Evolutionary conservation across 2,888 invertebrate species (phyloP).

Genomic region (Nemurella pictetii): DNA sequence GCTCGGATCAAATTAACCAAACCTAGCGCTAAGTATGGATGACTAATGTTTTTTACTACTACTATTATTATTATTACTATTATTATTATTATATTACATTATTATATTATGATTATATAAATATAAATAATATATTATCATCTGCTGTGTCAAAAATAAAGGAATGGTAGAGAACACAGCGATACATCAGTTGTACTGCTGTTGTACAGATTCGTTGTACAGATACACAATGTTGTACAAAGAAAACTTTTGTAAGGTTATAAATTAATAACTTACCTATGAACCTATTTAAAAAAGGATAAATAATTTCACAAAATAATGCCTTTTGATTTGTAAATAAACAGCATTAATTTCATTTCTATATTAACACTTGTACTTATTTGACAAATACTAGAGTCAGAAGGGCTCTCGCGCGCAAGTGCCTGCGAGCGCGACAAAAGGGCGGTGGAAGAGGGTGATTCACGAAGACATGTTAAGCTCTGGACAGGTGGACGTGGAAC

Average conservation of each 20-base stretch:
- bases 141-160: slow-evolving; percentile 31
- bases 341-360: slow-evolving; percentile 39
- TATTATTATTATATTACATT: slow-evolving; percentile 16
- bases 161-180: not conserved
- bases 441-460: not conserved
- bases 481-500: not conserved
- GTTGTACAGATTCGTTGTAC: slow-evolving; percentile 36
- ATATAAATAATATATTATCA: slow-evolving; percentile 22
- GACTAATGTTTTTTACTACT: slow-evolving; percentile 21
- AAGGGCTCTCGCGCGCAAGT: too few relatives aligned
- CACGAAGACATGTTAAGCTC: not conserved
- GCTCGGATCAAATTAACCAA: slow-evolving; percentile 25
- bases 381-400: not conserved
- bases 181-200: not conserved
- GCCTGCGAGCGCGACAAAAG: too few relatives aligned
- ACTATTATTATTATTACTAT: slow-evolving; percentile 13
- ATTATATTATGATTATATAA: slow-evolving; percentile 6
- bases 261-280: slow-evolving; percentile 31
- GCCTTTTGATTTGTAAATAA: slow-evolving; percentile 55
- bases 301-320: slow-evolving; percentile 48
- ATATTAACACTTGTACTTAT: slow-evolving; percentile 13
- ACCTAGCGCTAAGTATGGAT: slow-evolving; percentile 18
- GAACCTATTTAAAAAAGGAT: slow-evolving; percentile 40
- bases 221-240: slow-evolving; percentile 45
- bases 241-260: slow-evolving; percentile 44